Evolutionary conservation across 2,888 invertebrate genomes (phyloP), one percentile per base, ranked within the genome.

Genomic region (Ectemnius lituratus): DNA sequence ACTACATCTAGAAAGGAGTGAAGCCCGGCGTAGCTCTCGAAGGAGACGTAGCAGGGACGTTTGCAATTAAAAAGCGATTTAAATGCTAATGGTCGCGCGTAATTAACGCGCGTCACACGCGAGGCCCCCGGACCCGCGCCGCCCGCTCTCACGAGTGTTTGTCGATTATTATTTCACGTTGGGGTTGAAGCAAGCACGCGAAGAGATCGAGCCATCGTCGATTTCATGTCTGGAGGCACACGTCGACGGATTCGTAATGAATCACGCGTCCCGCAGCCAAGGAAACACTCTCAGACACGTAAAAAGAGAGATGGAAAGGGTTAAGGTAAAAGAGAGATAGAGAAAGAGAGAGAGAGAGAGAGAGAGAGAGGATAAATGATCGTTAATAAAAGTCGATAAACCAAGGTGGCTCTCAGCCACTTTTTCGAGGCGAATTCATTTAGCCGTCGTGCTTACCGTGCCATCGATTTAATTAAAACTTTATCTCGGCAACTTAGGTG

Each of bases 11-110:
- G 60, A 58, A 60, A 27, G 70, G 57, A 67, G 62, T 61, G 60
- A n/a, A 8, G 18, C 14, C 18, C 52, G 56, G 57, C 37, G 8
- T 23, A 27, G 23, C 16, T 49, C 45, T 57, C 56, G 8, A 37
- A 47, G 45, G 23, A 65, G 52, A 8, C 66, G 62, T 73, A 73
- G 73, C 73, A 68, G 64, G 79, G 74, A 70, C 79, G 85, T 84
- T 86, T 78, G 83, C 80, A 87, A 87, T 87, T 87, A 88, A 83
- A 88, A 87, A 85, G 79, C 84, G 75, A 87, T 87, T 87, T 85
- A 85, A 84, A 87, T 87, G 87, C 86, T 87, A 87, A 87, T 87
- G 79, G 76, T 84, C 69, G 77, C 73, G 75, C 37, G 83, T 85
- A 82, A 87, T 87, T 85, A 87, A 83, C 82, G 78, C 73, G 76